Conservation (phyloP, 2,888 invertebrate species). For the Scaeva pyrastri region DNA sequence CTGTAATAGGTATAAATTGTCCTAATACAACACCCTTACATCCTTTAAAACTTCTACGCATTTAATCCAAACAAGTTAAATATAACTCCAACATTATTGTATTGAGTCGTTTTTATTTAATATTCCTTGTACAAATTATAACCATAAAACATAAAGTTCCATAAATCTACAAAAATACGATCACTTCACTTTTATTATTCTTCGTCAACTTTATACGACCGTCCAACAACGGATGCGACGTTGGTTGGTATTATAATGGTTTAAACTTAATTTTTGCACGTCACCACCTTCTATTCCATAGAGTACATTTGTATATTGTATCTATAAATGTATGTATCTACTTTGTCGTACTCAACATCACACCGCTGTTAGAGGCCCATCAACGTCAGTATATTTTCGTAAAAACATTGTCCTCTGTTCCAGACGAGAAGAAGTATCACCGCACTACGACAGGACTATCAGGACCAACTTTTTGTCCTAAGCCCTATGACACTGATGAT, state of each 20-base stretch:
- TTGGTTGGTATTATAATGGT: background rate
- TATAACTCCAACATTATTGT: no score
- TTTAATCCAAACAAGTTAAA: no score
- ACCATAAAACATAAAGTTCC: background rate
- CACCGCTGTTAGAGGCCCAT: conserved; percentile 35
- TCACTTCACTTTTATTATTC: background rate
- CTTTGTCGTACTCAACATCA: conserved; percentile 5
- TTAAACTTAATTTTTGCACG: conserved; percentile 18
- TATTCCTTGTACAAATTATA: background rate
- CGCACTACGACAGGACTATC: conserved; percentile 17
- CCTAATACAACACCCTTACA: no score
- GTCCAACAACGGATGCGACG: background rate
- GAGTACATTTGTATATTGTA: no score
- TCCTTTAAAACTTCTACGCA: no score
- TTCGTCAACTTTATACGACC: conserved; percentile 6
- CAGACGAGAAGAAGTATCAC: conserved; percentile 20
- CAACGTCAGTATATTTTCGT: conserved; percentile 36
- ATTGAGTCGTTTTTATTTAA: no score
- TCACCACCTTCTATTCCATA: conserved; percentile 28
- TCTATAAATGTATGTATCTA: background rate
- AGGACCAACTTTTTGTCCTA: conserved; percentile 53
- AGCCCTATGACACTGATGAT: conserved; percentile 64
- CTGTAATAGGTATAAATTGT: no score
- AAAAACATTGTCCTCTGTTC: conserved; percentile 23
- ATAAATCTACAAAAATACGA: background rate